These are phyloP conservation scores for Anthopleura sola DNA, from an alignment of 64 coral and sea anemone species.

Conservation along the genomic window DNA sequence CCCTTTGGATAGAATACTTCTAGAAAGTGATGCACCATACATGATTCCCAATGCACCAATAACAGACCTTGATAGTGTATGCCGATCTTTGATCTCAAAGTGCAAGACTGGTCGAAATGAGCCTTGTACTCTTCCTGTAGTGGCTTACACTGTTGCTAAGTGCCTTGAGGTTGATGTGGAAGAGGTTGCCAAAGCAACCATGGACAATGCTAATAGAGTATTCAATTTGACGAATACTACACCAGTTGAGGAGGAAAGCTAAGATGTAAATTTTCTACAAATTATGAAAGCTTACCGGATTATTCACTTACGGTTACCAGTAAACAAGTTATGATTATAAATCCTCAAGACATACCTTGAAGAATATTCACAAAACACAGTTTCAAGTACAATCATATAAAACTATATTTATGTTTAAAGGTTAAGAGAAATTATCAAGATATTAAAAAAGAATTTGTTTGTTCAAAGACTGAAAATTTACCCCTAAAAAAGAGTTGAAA, in stretches of 20 bases:
- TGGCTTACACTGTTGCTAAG: conserved; percentile 82
- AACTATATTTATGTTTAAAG: not conserved
- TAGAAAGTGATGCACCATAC: conserved; percentile 96
- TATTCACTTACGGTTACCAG: not conserved
- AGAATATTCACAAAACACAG: not conserved
- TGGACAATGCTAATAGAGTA: conserved; percentile 73
- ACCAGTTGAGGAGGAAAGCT: not conserved
- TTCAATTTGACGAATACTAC: conserved; percentile 53
- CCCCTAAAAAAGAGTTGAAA: not conserved
- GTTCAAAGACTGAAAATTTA: not conserved
- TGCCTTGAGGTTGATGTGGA: conserved; percentile 72
- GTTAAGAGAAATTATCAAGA: not conserved
- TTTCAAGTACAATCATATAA: not conserved
- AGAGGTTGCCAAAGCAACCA: conserved; percentile 73
- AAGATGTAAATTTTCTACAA: not conserved
- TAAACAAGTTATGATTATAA: not conserved
- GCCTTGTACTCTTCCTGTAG: conserved; percentile 86
- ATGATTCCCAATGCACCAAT: conserved; percentile 96
- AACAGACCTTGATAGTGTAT: conserved; percentile 67
- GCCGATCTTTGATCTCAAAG: conserved; percentile 69
- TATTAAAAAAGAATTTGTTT: not conserved
- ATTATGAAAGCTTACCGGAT: not conserved
- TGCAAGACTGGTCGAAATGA: conserved; percentile 94
- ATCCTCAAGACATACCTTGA: not conserved
- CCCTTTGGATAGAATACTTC: conserved; percentile 83